These are phyloP conservation scores for Oreochromis mossambicus DNA, from an alignment of 2,797 vertebrate species.

Conservation along the genomic window DNA sequence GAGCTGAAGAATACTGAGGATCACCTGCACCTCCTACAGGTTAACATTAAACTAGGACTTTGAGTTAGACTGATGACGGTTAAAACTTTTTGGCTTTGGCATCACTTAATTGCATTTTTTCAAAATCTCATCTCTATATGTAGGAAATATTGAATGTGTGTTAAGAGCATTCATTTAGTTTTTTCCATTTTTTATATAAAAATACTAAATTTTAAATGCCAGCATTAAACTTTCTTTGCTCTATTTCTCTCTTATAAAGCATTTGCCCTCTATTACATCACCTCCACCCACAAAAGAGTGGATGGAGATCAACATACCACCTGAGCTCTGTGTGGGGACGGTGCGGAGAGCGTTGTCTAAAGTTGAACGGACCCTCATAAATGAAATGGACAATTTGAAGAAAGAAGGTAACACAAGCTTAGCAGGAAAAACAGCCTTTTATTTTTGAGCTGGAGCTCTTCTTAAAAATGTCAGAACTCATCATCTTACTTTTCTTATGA, in stretches of 20 bases:
- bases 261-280: slow-evolving; percentile 14
- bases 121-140: neutral
- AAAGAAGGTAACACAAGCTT: slow-evolving; percentile 42
- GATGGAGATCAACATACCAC: slow-evolving; percentile 40
- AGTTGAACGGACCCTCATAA: slow-evolving; percentile 22
- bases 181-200: neutral
- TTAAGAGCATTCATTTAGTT: neutral
- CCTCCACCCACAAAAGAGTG: slow-evolving; percentile 46
- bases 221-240: accelerated
- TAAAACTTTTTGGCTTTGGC: neutral
- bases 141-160: neutral
- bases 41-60: neutral
- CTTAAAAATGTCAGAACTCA: neutral
- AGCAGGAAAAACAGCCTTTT: neutral
- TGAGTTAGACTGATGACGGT: neutral
- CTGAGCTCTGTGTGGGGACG: slow-evolving; percentile 54
- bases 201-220: neutral
- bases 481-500: neutral
- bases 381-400: slow-evolving; percentile 45
- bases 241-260: slow-evolving; percentile 6
- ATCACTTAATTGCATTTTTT: neutral
- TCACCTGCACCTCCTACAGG: slow-evolving; percentile 64
- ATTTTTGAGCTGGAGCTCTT: neutral
- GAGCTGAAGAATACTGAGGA: slow-evolving; percentile 50
- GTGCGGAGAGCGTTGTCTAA: slow-evolving; percentile 49